Conservation (phyloP, 2,888 invertebrate species). For the Dryococelus australis region DNA sequence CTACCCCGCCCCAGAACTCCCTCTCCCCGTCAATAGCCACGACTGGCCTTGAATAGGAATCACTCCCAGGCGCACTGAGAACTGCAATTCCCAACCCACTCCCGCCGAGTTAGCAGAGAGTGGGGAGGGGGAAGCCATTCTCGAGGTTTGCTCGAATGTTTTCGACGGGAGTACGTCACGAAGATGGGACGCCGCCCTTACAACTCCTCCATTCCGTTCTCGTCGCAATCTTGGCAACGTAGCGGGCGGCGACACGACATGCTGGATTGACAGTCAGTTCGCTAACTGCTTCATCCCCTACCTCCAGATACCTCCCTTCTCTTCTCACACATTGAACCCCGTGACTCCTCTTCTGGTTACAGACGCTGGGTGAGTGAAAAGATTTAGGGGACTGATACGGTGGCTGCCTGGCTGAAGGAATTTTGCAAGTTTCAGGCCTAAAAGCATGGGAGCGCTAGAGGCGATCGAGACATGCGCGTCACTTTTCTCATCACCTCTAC, state of each 20-base stretch:
- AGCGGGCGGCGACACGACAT: not conserved
- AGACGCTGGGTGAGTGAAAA: no score
- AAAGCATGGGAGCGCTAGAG: no score
- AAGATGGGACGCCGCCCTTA: not conserved
- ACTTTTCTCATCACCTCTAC: no score
- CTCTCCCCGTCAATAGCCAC: not conserved
- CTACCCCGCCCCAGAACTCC: no score
- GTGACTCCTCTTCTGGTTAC: no score
- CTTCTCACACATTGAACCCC: no score
- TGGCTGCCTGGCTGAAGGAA: no score
- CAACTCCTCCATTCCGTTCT: not conserved
- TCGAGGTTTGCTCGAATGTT: conserved; percentile 12
- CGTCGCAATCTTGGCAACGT: not conserved
- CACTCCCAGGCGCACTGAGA: not conserved
- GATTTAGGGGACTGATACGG: no score
- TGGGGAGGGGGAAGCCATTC: not conserved
- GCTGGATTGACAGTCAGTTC: not conserved
- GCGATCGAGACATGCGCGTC: no score
- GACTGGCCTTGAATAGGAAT: conserved; percentile 7
- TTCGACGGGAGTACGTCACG: not conserved
- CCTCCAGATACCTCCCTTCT: no score
- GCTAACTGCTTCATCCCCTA: not conserved
- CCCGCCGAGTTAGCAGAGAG: not conserved
- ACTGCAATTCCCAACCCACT: not conserved
- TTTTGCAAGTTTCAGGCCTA: no score